Evolutionary conservation across 2,888 invertebrate species (phyloP).

Genomic region (Aleiodes alternator): DNA sequence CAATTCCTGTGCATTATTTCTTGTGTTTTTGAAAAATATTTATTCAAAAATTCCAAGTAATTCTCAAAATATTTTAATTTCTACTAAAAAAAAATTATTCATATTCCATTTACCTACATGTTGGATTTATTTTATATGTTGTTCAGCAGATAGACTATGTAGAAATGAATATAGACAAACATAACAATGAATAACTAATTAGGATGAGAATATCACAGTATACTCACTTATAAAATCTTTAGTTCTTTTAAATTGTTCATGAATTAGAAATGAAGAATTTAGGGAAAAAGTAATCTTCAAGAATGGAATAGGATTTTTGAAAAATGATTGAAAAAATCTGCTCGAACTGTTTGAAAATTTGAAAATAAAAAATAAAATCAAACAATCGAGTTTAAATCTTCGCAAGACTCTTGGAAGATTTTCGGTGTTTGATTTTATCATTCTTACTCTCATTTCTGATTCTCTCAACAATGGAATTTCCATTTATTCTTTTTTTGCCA

Average conservation of each 20-base stretch:
- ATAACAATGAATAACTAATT: constrained; percentile 38
- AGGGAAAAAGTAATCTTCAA: background rate
- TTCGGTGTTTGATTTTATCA: constrained; percentile 31
- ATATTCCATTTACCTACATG: no score
- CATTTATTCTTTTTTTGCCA: constrained; percentile 49
- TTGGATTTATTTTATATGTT: background rate
- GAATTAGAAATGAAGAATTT: background rate
- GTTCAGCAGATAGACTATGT: constrained; percentile 25
- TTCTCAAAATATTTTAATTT: background rate
- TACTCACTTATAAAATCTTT: constrained; percentile 34
- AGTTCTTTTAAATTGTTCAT: background rate
- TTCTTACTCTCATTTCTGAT: constrained; percentile 47
- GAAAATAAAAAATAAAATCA: background rate
- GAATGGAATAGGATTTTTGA: background rate
- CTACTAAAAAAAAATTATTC: background rate
- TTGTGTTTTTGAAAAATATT: background rate
- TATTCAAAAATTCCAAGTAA: constrained; percentile 8
- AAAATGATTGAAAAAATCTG: background rate
- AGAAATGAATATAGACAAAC: constrained; percentile 17
- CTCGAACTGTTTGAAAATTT: background rate
- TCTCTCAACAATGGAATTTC: constrained; percentile 1
- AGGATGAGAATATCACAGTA: constrained; percentile 36
- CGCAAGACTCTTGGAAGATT: constrained; percentile 25
- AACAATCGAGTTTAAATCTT: constrained; percentile 27
- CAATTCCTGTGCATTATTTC: constrained; percentile 40